Evolutionary conservation across 2,888 invertebrate genomes (phyloP).

Genomic region (Cryptocephalus moraei): DNA sequence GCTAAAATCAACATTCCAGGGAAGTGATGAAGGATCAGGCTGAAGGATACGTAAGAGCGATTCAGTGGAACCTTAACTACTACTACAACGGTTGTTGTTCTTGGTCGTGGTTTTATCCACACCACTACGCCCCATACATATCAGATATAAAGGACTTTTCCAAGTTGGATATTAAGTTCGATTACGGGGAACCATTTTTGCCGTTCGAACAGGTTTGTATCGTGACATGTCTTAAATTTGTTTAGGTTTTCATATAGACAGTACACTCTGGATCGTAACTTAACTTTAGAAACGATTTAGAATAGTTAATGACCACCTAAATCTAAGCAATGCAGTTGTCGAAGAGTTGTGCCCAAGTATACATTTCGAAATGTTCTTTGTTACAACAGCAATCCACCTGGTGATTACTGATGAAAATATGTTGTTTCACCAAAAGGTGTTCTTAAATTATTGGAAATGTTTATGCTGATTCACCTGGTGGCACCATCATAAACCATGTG

Average conservation of each 20-base stretch:
- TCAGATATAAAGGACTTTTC: constrained; percentile 83
- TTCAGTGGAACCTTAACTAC: constrained; percentile 95
- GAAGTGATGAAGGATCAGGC: constrained; percentile 74
- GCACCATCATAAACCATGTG: too few species aligned
- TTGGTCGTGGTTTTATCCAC: constrained; percentile 98
- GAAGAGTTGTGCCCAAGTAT: too few species aligned
- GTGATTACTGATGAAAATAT: too few species aligned
- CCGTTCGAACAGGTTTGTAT: constrained; percentile 74
- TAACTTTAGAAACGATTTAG: too few species aligned
- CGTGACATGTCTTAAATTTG: constrained; percentile 1
- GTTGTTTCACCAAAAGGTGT: too few species aligned
- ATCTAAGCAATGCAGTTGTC: too few species aligned
- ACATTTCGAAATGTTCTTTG: too few species aligned
- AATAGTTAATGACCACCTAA: too few species aligned
- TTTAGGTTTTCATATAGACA: neutral
- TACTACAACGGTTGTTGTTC: constrained; percentile 95
- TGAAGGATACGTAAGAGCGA: constrained; percentile 79
- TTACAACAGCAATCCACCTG: too few species aligned
- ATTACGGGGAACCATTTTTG: constrained; percentile 76
- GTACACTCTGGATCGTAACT: too few species aligned
- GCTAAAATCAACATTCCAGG: constrained; percentile 37
- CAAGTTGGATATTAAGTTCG: constrained; percentile 61
- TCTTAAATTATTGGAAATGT: too few species aligned
- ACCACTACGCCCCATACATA: constrained; percentile 94
- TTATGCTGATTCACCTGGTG: too few species aligned